Percentiles rank a stretch among this genome's conserved stretches.
Evolutionary conservation across 1,140 invertebrate genomes (phyloP).

Genomic region (Ectropis grisescens): DNA sequence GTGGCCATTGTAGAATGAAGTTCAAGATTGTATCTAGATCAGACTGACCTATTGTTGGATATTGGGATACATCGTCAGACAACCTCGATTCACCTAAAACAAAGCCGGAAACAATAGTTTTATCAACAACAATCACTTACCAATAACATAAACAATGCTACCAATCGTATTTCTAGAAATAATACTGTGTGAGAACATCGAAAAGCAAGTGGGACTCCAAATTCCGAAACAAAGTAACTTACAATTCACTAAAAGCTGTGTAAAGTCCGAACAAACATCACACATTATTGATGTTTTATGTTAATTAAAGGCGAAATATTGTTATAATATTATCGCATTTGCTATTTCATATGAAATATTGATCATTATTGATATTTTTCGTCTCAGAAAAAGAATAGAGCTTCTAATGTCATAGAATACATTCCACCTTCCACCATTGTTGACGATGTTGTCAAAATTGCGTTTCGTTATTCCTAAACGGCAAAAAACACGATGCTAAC

Average conservation of each 20-base stretch:
- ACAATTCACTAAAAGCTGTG: constrained; percentile 83
- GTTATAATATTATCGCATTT: constrained; percentile 54
- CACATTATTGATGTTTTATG: constrained; percentile 74
- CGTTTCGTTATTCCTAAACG: constrained; percentile 46
- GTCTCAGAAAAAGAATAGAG: constrained; percentile 62
- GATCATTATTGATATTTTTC: constrained; percentile 67
- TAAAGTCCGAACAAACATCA: constrained; percentile 85
- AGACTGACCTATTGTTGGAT: constrained; percentile 72
- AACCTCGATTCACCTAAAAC: constrained; percentile 73
- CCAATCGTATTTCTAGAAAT: too few relatives aligned
- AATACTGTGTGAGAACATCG: too few relatives aligned
- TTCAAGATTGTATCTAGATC: constrained; percentile 78
- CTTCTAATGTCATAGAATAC: constrained; percentile 58
- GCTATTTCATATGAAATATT: constrained; percentile 43
- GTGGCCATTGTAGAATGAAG: constrained; percentile 80
- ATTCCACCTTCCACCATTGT: constrained; percentile 56
- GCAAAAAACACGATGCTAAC: too few relatives aligned
- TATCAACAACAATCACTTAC: not conserved
- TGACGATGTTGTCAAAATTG: constrained; percentile 65
- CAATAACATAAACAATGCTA: too few relatives aligned
- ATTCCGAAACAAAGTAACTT: constrained; percentile 72
- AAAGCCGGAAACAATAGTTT: constrained; percentile 5
- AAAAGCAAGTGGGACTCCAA: constrained; percentile 28
- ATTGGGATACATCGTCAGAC: constrained; percentile 73
- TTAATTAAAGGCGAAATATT: constrained; percentile 52